A percentile compares a stretch with the other conserved stretches of the same genome.
phyloP scores from a whole-genome alignment of 2,113 vertebrate species.

The Syrmaticus mikado region DNA sequence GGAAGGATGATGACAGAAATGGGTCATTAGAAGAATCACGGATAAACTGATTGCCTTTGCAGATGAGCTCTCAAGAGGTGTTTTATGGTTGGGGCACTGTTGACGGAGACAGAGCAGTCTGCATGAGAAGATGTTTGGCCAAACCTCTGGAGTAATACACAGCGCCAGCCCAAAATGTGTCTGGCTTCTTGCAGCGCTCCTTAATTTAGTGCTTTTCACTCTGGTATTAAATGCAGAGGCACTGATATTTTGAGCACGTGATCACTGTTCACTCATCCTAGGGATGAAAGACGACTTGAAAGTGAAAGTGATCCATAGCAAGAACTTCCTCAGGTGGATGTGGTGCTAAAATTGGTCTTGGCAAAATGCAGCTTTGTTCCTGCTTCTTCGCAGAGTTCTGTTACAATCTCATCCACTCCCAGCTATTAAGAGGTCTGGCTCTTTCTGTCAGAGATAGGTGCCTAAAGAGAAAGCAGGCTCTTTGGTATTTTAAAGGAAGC shows the following conservation, averaged over 20 bases:
- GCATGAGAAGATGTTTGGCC: not conserved
- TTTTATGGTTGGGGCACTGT: slow-evolving; percentile 24
- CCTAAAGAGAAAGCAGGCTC: not conserved
- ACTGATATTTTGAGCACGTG: not conserved
- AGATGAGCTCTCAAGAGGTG: slow-evolving; percentile 43
- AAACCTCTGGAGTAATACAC: not conserved
- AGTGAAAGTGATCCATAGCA: not conserved
- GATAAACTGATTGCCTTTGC: slow-evolving; percentile 62
- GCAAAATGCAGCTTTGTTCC: slow-evolving; percentile 30
- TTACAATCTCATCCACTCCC: not conserved
- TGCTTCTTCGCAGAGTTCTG: not conserved
- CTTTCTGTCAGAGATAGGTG: not conserved
- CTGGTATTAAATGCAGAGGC: not conserved
- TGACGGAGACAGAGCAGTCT: not conserved
- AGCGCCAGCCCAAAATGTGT: not conserved
- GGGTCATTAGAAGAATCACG: slow-evolving; percentile 41
- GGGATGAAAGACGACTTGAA: not conserved
- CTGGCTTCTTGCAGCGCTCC: not conserved
- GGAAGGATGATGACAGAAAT: slow-evolving; percentile 64
- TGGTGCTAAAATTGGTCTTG: not conserved
- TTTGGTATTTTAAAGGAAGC: slow-evolving; percentile 21
- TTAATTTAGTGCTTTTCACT: slow-evolving; percentile 13
- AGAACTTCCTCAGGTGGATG: not conserved
- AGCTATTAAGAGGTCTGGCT: not conserved
- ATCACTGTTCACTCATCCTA: not conserved